Conservation (phyloP, 2,113 vertebrate genomes). For the Scomber japonicus region DNA sequence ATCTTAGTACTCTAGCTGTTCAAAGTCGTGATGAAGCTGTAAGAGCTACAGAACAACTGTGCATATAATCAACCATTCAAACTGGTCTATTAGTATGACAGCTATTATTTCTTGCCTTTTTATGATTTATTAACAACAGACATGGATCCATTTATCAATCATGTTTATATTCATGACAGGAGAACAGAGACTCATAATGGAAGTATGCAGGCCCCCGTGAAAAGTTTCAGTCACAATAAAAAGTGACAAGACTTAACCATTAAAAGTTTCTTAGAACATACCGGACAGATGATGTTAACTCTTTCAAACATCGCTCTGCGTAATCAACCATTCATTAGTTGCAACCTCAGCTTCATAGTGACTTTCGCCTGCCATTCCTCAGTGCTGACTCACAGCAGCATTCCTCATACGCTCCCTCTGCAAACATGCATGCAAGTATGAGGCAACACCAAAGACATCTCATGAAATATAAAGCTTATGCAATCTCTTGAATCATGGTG, state of each 20-base stretch:
- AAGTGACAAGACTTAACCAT: neutral
- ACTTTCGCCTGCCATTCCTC: slow-evolving; percentile 32
- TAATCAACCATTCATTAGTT: slow-evolving; percentile 21
- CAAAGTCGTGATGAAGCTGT: too few relatives aligned
- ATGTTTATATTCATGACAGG: neutral
- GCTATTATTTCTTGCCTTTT: slow-evolving; percentile 3
- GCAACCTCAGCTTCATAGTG: slow-evolving; percentile 17
- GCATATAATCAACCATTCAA: slow-evolving; percentile 2
- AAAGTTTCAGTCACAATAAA: neutral
- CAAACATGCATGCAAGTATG: slow-evolving; percentile 67
- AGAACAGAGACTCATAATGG: slow-evolving; percentile 1
- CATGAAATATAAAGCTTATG: slow-evolving; percentile 66
- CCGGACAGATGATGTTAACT: slow-evolving; percentile 40
- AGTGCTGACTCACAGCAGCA: slow-evolving; percentile 68
- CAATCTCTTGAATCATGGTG: slow-evolving; percentile 48
- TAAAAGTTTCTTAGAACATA: slow-evolving; percentile 17
- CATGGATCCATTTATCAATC: neutral
- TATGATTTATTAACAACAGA: slow-evolving; percentile 6
- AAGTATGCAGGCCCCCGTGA: neutral
- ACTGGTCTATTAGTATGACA: slow-evolving; percentile 1
- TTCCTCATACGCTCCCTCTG: slow-evolving; percentile 47
- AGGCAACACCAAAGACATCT: slow-evolving; percentile 52
- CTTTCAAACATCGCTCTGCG: slow-evolving; percentile 50
- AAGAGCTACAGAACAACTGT: neutral
- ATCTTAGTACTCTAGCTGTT: too few relatives aligned